Conservation (phyloP, 53 echinoderm and acorn worm species). For the Luidia sarsii region DNA sequence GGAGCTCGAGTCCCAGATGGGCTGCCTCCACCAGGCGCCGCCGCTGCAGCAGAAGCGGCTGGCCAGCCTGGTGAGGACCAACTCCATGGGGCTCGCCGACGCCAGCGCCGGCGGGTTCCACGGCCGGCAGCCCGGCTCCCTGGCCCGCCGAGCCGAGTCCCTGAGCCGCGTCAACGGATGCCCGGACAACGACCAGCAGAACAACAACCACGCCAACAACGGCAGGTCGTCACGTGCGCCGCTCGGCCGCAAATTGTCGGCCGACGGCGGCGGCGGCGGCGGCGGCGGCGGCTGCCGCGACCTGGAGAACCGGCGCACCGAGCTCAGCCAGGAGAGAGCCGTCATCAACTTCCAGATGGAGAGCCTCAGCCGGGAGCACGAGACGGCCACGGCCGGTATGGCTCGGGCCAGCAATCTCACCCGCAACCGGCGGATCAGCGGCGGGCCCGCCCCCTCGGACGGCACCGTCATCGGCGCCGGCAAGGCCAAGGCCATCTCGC, state of each 20-base stretch:
- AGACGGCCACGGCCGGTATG: slow-evolving; percentile 60
- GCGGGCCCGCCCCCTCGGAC: slow-evolving; percentile 57
- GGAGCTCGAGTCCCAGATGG: slow-evolving; percentile 78
- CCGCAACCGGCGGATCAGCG: slow-evolving; percentile 35
- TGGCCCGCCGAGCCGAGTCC: slow-evolving; percentile 34
- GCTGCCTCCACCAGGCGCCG: neutral
- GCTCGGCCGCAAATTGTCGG: slow-evolving; percentile 47
- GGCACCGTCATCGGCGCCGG: slow-evolving; percentile 27
- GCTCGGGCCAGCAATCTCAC: slow-evolving; percentile 30
- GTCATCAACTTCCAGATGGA: slow-evolving; percentile 85
- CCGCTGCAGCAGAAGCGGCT: slow-evolving; percentile 53
- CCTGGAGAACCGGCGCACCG: slow-evolving; percentile 69
- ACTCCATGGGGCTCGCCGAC: slow-evolving; percentile 67
- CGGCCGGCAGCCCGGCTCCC: slow-evolving; percentile 15
- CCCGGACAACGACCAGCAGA: slow-evolving; percentile 13
- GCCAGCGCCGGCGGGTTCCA: neutral
- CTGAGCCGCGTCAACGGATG: slow-evolving; percentile 31
- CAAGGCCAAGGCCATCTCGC: slow-evolving; percentile 30
- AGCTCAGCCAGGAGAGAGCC: slow-evolving; percentile 83
- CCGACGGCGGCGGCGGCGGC: slow-evolving; percentile 65
- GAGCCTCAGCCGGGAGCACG: slow-evolving; percentile 75
- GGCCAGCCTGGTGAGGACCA: slow-evolving; percentile 69
- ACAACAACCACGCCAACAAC: slow-evolving; percentile 28
- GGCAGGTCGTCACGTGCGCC: slow-evolving; percentile 29
- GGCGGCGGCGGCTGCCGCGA: slow-evolving; percentile 71